Conservation (phyloP, 2,797 vertebrate species). For the Fistularia commersonii region DNA sequence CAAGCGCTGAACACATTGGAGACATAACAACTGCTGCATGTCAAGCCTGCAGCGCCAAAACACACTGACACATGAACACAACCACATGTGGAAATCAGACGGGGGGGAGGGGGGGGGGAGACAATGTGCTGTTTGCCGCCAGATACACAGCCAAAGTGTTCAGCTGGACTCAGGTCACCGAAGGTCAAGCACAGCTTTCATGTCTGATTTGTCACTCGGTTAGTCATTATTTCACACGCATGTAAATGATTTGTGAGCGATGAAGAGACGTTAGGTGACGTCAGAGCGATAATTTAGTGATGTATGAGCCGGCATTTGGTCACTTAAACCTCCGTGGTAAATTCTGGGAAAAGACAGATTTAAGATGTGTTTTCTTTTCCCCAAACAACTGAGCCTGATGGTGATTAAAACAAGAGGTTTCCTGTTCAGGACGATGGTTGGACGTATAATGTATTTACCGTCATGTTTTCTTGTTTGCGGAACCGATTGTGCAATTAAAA, state of each 20-base stretch:
- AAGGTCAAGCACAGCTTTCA: slow-evolving; percentile 35
- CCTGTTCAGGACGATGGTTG: too few relatives aligned
- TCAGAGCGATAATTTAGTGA: slow-evolving; percentile 21
- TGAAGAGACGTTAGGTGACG: slow-evolving; percentile 13
- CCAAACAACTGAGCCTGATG: too few relatives aligned
- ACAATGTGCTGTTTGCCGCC: background rate
- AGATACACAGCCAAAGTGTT: slow-evolving; percentile 15
- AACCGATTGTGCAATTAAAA: too few relatives aligned
- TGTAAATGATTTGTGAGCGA: slow-evolving; percentile 22
- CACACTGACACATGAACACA: slow-evolving; percentile 45
- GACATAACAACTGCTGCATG: slow-evolving; percentile 35
- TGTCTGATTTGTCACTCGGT: slow-evolving; percentile 44
- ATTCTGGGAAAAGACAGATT: too few relatives aligned
- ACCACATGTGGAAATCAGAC: slow-evolving; percentile 43
- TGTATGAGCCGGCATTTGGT: slow-evolving; percentile 15
- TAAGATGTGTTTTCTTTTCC: background rate
- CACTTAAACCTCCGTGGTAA: too few relatives aligned
- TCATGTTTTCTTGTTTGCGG: too few relatives aligned
- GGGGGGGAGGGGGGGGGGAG: too few relatives aligned
- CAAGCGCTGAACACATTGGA: background rate
- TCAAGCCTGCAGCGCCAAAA: slow-evolving; percentile 25
- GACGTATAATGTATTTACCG: too few relatives aligned
- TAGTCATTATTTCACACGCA: slow-evolving; percentile 24
- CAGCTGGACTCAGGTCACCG: slow-evolving; percentile 15
- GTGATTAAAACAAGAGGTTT: too few relatives aligned